Evolutionary conservation across 1,140 invertebrate genomes (phyloP).

Genomic region (Amphibalanus amphitrite): DNA sequence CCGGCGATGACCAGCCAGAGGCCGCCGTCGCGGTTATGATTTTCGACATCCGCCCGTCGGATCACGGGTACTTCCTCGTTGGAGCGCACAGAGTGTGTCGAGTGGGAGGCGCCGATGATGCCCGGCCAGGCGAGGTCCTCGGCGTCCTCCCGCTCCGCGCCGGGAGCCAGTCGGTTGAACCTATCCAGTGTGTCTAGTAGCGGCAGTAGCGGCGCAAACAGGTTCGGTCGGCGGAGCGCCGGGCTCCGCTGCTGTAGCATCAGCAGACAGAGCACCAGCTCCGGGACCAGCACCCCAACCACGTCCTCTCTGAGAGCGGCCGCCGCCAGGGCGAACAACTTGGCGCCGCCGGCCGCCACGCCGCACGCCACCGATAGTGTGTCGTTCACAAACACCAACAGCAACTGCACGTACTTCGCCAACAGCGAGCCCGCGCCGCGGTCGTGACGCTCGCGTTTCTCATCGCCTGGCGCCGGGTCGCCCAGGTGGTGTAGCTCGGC

Average conservation of each 20-base stretch:
- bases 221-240: slow-evolving; percentile 42
- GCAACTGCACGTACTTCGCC: slow-evolving; percentile 50
- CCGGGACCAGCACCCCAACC: slow-evolving; percentile 47
- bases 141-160: slow-evolving; percentile 52
- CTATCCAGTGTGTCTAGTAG: slow-evolving; percentile 47
- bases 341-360: slow-evolving; percentile 37
- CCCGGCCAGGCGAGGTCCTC: slow-evolving; percentile 86
- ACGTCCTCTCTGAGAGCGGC: slow-evolving; percentile 22
- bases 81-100: background rate
- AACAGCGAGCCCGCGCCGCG: slow-evolving; percentile 48
- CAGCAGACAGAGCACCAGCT: slow-evolving; percentile 54
- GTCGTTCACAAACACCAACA: slow-evolving; percentile 45
- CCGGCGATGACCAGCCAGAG: slow-evolving; percentile 74
- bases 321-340: slow-evolving; percentile 41
- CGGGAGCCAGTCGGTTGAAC: slow-evolving; percentile 53
- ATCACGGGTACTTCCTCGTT: slow-evolving; percentile 51
- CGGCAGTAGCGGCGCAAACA: slow-evolving; percentile 31
- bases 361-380: slow-evolving; percentile 47
- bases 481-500: slow-evolving; percentile 41
- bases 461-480: slow-evolving; percentile 11
- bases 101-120: slow-evolving; percentile 29
- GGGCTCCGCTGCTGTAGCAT: slow-evolving; percentile 49
- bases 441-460: slow-evolving; percentile 14
- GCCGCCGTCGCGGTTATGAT: slow-evolving; percentile 81
- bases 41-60: slow-evolving; percentile 67